Base-by-base conservation (phyloP, 2,888 invertebrate genomes). In the Erebia ligea region DNA sequence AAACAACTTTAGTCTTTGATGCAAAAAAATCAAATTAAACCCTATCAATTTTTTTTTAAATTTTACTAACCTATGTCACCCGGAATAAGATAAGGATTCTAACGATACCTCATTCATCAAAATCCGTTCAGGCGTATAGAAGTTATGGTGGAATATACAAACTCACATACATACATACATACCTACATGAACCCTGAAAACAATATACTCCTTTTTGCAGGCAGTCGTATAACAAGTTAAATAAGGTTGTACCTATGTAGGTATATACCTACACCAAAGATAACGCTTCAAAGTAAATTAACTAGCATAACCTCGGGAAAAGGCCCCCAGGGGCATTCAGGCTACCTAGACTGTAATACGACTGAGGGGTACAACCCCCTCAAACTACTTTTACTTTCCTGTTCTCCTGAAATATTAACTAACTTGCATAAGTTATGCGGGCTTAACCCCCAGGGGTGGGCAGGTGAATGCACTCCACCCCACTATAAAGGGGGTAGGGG, bases 351-450 rank as follows among this genome's bases (percentile, higher is more conserved):
- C 77, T 76, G 75, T 75, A 75, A 75, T 73, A 75, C 67, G 25
- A 45, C 50, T 57, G 56, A 13, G 19, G 70, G 57, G 9, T 25
- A n/a, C 57, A 17, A 58, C 67, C 63, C 54, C 71, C 64, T 63
- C 59, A 57, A 66, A 67, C 80, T 77, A 89, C 91, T 91, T 86
- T 91, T 86, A 89, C 91, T 90, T 91, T 90, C 87, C 83, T 84
- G 80, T 83, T 79, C 78, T 73, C 76, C 80, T 90, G 85, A 90
- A 91, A 90, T 91, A 90, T 91, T 91, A 90, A 90, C 88, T 84
- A 88, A 86, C 87, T 89, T 91, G 89, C 91, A 91, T 91, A 90
- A 91, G 86, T 87, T 86, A 86, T 82, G 84, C 82, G 77, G 78
- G 72, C 75, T 74, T 42, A 52, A 42, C 69, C 72, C 67, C 61